phyloP scores from a whole-genome alignment of 2,113 vertebrate genomes.

The Silurus meridionalis region DNA sequence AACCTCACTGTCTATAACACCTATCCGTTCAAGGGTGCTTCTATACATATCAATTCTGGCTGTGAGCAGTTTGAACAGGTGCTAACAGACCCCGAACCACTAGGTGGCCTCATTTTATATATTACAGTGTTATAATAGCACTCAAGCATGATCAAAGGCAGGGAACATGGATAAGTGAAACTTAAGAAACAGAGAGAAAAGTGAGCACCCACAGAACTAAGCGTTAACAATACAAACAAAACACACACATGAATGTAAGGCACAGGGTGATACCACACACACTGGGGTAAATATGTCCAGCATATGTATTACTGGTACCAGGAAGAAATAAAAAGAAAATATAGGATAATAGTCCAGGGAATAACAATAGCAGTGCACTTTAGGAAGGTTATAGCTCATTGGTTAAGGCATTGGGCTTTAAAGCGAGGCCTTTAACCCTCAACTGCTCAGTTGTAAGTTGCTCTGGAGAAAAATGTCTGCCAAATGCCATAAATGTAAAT shows the following conservation, averaged over 20 bases:
- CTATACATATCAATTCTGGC: not conserved
- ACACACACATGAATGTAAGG: not conserved
- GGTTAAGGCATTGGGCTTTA: no score
- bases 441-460: no score
- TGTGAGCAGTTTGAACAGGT: not conserved
- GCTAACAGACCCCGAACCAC: not conserved
- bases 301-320: not conserved
- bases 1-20: not conserved
- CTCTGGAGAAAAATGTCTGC: no score
- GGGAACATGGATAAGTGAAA: not conserved
- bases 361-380: not conserved
- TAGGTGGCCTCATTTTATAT: conserved; percentile 10
- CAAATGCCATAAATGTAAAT: no score
- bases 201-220: not conserved
- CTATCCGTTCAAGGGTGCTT: not conserved
- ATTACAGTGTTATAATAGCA: not conserved
- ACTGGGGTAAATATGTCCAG: not conserved
- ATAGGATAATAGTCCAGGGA: not conserved
- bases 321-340: not conserved
- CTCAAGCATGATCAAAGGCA: not conserved
- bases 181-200: not conserved
- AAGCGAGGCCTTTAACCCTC: no score
- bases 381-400: no score
- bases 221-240: not conserved
- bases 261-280: not conserved